Percentiles rank a stretch among this genome's conserved stretches.
Evolutionary conservation across 2,113 vertebrate genomes (phyloP).

Genomic region (Corvus hawaiiensis): DNA sequence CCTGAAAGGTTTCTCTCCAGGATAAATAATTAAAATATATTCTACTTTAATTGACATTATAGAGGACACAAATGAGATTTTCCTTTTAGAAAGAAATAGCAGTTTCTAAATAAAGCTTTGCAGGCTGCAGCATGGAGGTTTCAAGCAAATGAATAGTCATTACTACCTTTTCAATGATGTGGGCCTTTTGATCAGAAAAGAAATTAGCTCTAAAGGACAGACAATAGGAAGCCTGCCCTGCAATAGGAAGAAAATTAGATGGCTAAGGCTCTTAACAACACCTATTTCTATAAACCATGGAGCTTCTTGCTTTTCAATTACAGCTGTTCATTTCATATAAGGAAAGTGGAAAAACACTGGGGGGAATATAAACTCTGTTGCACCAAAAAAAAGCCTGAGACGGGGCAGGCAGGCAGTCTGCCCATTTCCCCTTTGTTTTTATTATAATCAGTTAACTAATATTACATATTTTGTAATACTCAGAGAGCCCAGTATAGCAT

Average conservation of each 20-base stretch:
- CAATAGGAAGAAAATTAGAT: constrained; percentile 83
- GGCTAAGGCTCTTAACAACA: constrained; percentile 80
- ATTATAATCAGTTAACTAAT: constrained; percentile 61
- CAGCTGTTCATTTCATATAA: constrained; percentile 82
- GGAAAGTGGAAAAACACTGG: constrained; percentile 71
- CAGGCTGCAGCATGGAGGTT: constrained; percentile 74
- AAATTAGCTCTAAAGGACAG: constrained; percentile 81
- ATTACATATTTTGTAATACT: constrained; percentile 50
- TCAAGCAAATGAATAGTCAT: constrained; percentile 83
- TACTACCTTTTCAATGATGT: constrained; percentile 83
- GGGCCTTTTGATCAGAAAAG: constrained; percentile 84
- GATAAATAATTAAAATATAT: constrained; percentile 83
- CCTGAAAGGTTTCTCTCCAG: constrained; percentile 77
- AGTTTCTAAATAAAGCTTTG: constrained; percentile 80
- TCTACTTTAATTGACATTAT: constrained; percentile 82
- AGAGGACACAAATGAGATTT: constrained; percentile 81
- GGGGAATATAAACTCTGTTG: constrained; percentile 71
- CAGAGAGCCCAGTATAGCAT: background rate
- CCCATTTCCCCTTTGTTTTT: constrained; percentile 57
- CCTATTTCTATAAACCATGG: constrained; percentile 81
- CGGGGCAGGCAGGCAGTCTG: background rate
- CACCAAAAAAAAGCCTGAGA: constrained; percentile 41
- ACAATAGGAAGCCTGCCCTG: constrained; percentile 82
- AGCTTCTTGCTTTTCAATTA: constrained; percentile 83
- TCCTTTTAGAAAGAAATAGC: constrained; percentile 79